phyloP scores from a whole-genome alignment of 2,797 vertebrate genomes.

The Ctenosaura bakeri region DNA sequence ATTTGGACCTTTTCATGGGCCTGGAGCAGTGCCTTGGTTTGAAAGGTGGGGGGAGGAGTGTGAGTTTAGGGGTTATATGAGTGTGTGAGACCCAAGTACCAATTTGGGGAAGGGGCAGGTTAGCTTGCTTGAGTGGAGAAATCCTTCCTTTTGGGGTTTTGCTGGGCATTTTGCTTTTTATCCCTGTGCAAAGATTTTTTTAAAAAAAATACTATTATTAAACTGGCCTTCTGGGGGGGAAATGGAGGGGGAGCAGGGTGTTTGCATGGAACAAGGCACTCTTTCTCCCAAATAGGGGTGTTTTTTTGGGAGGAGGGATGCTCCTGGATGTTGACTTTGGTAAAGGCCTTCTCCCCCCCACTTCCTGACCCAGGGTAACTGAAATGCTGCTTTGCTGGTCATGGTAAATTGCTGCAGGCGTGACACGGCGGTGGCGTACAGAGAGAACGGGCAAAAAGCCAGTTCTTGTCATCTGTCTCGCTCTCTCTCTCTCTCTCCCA shows the following conservation, averaged over 20 bases:
- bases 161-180: no score
- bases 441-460: constrained; percentile 46
- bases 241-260: neutral
- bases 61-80: constrained; percentile 2
- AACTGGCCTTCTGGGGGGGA: constrained; percentile 45
- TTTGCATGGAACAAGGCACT: neutral
- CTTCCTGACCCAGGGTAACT: constrained; percentile 10
- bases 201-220: constrained; percentile 36
- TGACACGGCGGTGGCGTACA: neutral
- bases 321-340: constrained; percentile 30
- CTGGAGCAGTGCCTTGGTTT: constrained; percentile 55
- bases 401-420: constrained; percentile 39
- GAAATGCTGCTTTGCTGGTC: constrained; percentile 33
- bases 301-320: neutral
- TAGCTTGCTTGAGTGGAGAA: constrained; percentile 51
- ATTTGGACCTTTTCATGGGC: constrained; percentile 53
- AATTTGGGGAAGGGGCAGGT: constrained; percentile 54
- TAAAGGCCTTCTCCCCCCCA: neutral
- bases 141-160: neutral
- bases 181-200: constrained; percentile 22
- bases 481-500: neutral
- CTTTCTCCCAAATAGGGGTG: neutral
- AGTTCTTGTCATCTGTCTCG: accelerated
- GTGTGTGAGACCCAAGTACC: constrained; percentile 47
- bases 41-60: constrained; percentile 32